A percentile compares a stretch with the other conserved stretches of the same genome.
These are phyloP conservation scores for Megalops cyprinoides DNA, from an alignment of 2,797 vertebrate species.

Conservation along the genomic window DNA sequence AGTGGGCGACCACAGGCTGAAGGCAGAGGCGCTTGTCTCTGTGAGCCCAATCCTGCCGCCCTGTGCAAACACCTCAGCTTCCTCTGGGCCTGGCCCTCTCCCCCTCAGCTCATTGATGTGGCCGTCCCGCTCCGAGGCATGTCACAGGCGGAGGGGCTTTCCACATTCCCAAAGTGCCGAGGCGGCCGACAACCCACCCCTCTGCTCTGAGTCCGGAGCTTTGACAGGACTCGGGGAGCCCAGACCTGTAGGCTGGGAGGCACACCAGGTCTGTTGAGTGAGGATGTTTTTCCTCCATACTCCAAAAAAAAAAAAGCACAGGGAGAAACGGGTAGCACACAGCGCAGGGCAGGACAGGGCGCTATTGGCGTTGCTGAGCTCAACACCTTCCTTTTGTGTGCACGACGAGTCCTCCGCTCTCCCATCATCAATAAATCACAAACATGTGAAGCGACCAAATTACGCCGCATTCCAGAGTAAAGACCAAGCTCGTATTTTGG, in stretches of 20 bases:
- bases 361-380: too few relatives aligned
- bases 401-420: too few relatives aligned
- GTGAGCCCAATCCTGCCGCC: background rate
- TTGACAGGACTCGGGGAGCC: background rate
- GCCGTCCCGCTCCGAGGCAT: background rate
- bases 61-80: conserved; percentile 17
- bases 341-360: background rate
- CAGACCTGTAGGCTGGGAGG: too few relatives aligned
- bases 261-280: background rate
- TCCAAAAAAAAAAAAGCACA: background rate
- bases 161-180: conserved; percentile 4
- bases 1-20: background rate
- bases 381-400: too few relatives aligned
- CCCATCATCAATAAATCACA: too few relatives aligned
- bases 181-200: background rate
- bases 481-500: too few relatives aligned
- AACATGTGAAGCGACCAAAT: too few relatives aligned
- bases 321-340: background rate
- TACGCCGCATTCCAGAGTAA: too few relatives aligned
- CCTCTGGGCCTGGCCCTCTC: background rate
- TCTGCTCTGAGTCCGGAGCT: background rate
- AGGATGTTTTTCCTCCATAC: background rate
- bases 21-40: background rate
- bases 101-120: conserved; percentile 16
- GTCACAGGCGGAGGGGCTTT: background rate